These are phyloP conservation scores for Terrapene triunguis DNA, from an alignment of 2,113 vertebrate species.

Conservation along the genomic window DNA sequence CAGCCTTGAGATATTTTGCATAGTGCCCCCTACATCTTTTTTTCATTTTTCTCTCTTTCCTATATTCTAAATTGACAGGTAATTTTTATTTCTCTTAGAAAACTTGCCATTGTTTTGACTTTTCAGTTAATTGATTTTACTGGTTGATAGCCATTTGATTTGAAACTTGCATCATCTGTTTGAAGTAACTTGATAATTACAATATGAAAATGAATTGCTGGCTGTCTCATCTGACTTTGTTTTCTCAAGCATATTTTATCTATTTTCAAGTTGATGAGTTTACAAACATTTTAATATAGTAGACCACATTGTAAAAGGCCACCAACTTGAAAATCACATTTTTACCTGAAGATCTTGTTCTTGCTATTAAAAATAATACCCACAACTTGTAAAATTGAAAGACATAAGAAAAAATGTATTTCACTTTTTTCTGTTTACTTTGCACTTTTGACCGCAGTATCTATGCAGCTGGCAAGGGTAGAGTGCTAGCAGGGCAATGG, in stretches of 20 bases:
- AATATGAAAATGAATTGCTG: not conserved
- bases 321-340: not conserved
- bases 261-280: not conserved
- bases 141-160: not conserved
- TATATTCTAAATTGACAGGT: not conserved
- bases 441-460: not conserved
- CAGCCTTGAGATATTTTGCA: not conserved
- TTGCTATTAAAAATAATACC: not conserved
- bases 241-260: not conserved
- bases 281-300: not conserved
- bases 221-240: not conserved
- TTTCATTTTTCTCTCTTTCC: not conserved
- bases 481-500: not conserved
- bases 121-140: not conserved
- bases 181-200: not conserved
- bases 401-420: too few species aligned
- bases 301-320: not conserved
- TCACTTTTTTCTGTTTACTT: not conserved
- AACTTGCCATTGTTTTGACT: not conserved
- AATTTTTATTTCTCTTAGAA: not conserved
- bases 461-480: not conserved
- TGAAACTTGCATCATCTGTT: not conserved
- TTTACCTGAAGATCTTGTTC: not conserved
- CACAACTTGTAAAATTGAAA: too few species aligned
- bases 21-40: not conserved